These are phyloP conservation scores for Vidua macroura DNA, from an alignment of 2,113 vertebrate genomes.

Conservation along the genomic window DNA sequence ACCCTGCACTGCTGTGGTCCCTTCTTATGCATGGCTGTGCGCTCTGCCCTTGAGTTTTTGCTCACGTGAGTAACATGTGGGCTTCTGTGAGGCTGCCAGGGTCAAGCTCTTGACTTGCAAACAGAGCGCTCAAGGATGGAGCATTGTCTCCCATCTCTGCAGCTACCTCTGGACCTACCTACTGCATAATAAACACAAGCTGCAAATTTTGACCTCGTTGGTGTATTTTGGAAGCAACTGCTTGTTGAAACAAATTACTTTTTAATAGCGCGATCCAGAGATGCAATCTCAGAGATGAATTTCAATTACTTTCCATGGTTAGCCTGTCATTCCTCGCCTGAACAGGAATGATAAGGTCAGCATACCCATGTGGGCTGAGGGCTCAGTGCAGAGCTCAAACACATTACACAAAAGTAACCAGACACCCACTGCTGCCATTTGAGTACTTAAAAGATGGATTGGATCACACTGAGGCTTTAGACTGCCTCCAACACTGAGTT, in stretches of 20 bases:
- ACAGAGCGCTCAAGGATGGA: not conserved
- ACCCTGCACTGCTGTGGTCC: not conserved
- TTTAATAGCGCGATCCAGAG: slow-evolving; percentile 1
- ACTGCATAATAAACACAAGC: not conserved
- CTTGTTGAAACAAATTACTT: slow-evolving; percentile 53
- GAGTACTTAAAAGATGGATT: not conserved
- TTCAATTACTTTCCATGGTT: slow-evolving; percentile 42
- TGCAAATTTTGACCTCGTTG: not conserved
- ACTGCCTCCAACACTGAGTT: not conserved
- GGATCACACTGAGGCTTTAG: not conserved
- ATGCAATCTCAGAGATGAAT: slow-evolving; percentile 48
- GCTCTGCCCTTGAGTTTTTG: not conserved
- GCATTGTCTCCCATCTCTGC: not conserved
- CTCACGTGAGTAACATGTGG: fast-evolving
- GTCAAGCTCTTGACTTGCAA: not conserved
- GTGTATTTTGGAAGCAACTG: slow-evolving; percentile 40
- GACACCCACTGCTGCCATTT: not conserved
- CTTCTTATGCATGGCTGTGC: not conserved
- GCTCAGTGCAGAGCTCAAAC: not conserved
- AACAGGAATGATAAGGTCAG: slow-evolving; percentile 40
- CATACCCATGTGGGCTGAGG: not conserved
- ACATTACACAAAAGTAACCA: not conserved
- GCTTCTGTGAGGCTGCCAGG: not conserved
- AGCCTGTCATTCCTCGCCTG: slow-evolving; percentile 42
- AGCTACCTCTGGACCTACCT: not conserved